These are phyloP conservation scores for Falco rusticolus DNA, from an alignment of 2,797 vertebrate genomes.

Conservation along the genomic window DNA sequence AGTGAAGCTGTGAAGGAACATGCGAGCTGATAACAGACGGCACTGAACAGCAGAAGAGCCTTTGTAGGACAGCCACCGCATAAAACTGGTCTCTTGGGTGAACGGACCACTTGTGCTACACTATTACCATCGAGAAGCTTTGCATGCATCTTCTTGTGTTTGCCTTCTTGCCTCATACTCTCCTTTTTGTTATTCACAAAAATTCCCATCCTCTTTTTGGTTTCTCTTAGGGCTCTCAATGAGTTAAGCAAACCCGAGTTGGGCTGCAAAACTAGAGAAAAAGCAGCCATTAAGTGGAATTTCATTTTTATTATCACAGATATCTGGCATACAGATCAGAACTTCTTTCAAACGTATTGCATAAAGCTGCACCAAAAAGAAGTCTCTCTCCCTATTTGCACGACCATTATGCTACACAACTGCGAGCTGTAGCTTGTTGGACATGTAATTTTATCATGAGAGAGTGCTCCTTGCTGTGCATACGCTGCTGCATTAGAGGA, in stretches of 20 bases:
- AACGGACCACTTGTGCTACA: rapidly evolving
- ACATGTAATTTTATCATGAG: not conserved
- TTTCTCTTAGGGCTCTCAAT: not conserved
- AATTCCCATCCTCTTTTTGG: not conserved
- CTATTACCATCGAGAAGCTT: not conserved
- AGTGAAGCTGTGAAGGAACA: not conserved
- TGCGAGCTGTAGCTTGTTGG: not conserved
- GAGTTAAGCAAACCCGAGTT: not conserved
- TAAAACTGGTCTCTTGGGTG: not conserved
- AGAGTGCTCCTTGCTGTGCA: not conserved
- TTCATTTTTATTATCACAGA: not conserved
- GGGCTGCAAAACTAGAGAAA: not conserved
- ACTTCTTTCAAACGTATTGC: not conserved
- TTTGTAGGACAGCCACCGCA: not conserved
- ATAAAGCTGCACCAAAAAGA: not conserved
- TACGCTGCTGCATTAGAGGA: not conserved
- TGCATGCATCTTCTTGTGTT: rapidly evolving
- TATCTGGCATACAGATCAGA: not conserved
- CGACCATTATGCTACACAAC: rapidly evolving
- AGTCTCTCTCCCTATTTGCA: not conserved
- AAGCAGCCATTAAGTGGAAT: not conserved
- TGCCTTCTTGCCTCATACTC: not conserved
- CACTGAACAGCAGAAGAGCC: not conserved
- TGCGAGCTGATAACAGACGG: not conserved
- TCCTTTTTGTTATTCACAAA: not conserved